phyloP scores from a whole-genome alignment of 2,888 invertebrate species.

The Volucella zonaria region DNA sequence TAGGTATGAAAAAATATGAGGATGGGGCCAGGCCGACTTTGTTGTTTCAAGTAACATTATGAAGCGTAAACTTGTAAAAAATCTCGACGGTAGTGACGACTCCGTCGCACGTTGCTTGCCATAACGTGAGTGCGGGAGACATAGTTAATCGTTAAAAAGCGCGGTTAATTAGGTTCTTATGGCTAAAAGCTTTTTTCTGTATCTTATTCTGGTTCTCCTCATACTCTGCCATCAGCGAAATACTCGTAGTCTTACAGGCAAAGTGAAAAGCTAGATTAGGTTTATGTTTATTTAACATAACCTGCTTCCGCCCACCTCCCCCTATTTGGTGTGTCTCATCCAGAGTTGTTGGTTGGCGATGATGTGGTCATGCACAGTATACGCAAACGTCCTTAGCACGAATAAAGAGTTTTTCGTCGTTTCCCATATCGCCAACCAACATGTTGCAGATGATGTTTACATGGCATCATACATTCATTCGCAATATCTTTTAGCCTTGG shows the following conservation, averaged over 20 bases:
- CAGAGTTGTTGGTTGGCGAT: slow-evolving; percentile 14
- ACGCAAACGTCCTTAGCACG: slow-evolving; percentile 67
- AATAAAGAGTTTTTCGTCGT: slow-evolving; percentile 49
- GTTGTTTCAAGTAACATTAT: slow-evolving; percentile 53
- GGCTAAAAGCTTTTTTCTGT: slow-evolving; percentile 57
- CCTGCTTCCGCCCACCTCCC: slow-evolving; percentile 42
- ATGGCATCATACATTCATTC: slow-evolving; percentile 35
- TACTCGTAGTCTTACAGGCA: too few relatives aligned
- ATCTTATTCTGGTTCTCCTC: slow-evolving; percentile 29
- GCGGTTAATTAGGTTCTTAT: slow-evolving; percentile 54
- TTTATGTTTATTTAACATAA: slow-evolving; percentile 29
- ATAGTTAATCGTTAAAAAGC: slow-evolving; percentile 63
- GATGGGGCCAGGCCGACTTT: background rate
- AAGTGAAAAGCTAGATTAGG: slow-evolving; percentile 28
- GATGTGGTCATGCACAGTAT: slow-evolving; percentile 58
- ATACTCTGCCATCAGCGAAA: too few relatives aligned
- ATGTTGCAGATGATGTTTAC: slow-evolving; percentile 70
- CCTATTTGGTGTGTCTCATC: background rate
- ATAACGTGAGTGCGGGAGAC: slow-evolving; percentile 38
- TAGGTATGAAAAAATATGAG: background rate
- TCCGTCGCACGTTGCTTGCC: slow-evolving; percentile 19
- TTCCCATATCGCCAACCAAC: slow-evolving; percentile 33
- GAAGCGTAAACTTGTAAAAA: slow-evolving; percentile 61
- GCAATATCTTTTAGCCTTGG: slow-evolving; percentile 47
- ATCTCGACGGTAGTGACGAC: slow-evolving; percentile 40